Evolutionary conservation across 2,888 invertebrate genomes (phyloP).

Genomic region (Acanthococcus lagerstroemiae): DNA sequence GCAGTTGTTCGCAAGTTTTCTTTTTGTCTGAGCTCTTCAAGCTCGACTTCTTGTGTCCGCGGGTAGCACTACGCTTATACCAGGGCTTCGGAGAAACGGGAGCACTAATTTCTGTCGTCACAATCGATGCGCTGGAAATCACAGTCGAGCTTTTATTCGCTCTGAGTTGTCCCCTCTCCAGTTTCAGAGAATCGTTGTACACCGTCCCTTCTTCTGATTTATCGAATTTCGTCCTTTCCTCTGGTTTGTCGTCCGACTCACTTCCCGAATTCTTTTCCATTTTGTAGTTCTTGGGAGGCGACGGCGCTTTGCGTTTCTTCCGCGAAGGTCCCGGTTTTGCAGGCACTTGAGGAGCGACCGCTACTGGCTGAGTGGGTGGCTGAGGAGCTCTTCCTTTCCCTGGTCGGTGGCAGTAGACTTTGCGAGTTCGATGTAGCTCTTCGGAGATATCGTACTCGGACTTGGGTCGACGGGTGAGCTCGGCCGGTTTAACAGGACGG

Average conservation of each 20-base stretch:
- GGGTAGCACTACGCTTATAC: constrained; percentile 49
- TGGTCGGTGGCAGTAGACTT: constrained; percentile 55
- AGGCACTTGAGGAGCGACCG: not conserved
- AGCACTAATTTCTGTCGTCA: constrained; percentile 29
- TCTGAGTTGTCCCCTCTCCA: constrained; percentile 46
- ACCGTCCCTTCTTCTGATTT: constrained; percentile 36
- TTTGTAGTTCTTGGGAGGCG: not conserved
- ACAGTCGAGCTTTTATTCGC: constrained; percentile 40
- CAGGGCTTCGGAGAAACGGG: constrained; percentile 51
- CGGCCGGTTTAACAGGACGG: not conserved
- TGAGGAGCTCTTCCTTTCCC: constrained; percentile 66
- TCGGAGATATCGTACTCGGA: not conserved
- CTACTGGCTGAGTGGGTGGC: constrained; percentile 42
- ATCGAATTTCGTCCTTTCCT: constrained; percentile 14
- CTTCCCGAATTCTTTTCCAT: not conserved
- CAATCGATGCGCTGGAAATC: not conserved
- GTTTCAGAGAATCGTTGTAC: constrained; percentile 42
- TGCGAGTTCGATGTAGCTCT: constrained; percentile 35
- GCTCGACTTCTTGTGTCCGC: constrained; percentile 32
- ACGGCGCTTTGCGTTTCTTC: constrained; percentile 24
- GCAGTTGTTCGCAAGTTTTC: constrained; percentile 42
- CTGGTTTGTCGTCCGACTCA: not conserved
- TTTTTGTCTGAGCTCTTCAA: constrained; percentile 37
- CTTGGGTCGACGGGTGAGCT: not conserved
- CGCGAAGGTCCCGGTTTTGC: constrained; percentile 49